A percentile compares a stretch with the other conserved stretches of the same genome.
phyloP scores from a whole-genome alignment of 1,140 invertebrate species.

The Plectrocnemia conspersa region DNA sequence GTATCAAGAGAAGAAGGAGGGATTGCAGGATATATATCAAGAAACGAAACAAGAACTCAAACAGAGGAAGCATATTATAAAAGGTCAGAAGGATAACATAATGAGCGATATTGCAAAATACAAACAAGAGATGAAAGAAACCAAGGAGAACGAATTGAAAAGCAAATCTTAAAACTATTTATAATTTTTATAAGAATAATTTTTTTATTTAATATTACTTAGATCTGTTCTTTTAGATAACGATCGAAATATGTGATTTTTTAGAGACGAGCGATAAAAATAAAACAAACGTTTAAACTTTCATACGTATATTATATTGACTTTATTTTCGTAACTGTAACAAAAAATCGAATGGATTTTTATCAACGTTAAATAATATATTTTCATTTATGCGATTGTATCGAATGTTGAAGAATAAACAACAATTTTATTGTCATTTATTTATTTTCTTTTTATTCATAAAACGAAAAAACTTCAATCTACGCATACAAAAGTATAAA shows the following conservation, averaged over 20 bases:
- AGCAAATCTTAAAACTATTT: conserved; percentile 36
- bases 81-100: conserved; percentile 44
- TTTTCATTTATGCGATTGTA: no score
- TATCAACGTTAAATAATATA: no score
- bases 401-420: conserved; percentile 8
- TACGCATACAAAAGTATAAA: no score
- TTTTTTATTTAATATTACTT: no score
- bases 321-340: no score
- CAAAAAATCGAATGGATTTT: no score
- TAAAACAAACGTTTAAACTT: no score
- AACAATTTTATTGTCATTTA: neutral
- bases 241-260: no score
- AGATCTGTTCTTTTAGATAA: conserved; percentile 11
- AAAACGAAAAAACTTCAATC: conserved; percentile 1
- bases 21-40: conserved; percentile 49
- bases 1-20: conserved; percentile 54
- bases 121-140: conserved; percentile 48
- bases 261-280: no score
- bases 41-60: conserved; percentile 41
- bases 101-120: conserved; percentile 51
- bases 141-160: conserved; percentile 49
- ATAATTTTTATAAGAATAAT: conserved; percentile 43
- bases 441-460: neutral
- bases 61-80: conserved; percentile 43
- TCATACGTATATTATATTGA: no score